Percentiles rank a stretch among this genome's conserved stretches.
phyloP scores from a whole-genome alignment of 2,797 vertebrate genomes.

The Neomorphus geoffroyi region DNA sequence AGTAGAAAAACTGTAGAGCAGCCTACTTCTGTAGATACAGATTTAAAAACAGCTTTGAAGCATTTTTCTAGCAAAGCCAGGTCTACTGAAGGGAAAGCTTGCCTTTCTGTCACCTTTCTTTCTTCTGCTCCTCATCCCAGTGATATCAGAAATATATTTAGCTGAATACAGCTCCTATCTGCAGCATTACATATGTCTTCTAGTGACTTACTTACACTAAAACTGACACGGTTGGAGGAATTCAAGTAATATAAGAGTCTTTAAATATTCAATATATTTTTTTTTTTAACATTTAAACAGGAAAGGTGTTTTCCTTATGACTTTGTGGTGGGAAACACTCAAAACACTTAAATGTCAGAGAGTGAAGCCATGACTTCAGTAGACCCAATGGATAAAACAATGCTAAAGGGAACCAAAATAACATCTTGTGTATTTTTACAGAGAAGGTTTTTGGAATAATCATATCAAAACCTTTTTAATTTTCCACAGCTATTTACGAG shows the following conservation, averaged over 20 bases:
- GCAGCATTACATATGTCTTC: background rate
- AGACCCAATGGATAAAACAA: background rate
- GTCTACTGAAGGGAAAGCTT: background rate
- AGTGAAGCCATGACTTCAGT: background rate
- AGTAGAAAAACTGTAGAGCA: slow-evolving; percentile 33
- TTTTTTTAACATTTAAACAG: background rate
- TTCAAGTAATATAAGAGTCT: background rate
- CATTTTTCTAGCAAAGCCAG: background rate
- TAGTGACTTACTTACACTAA: background rate
- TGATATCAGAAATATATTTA: background rate
- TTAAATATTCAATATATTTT: background rate
- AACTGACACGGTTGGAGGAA: background rate
- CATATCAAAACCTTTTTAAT: background rate
- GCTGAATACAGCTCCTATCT: background rate
- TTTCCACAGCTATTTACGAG: background rate
- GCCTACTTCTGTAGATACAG: background rate
- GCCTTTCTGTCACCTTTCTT: background rate
- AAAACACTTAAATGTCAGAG: no score
- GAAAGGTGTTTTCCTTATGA: background rate
- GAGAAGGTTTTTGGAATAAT: background rate
- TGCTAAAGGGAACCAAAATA: background rate
- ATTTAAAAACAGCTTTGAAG: slow-evolving; percentile 27
- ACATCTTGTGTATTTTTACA: background rate
- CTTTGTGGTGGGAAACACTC: background rate
- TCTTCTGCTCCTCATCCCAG: background rate